Evolutionary conservation across 1,140 invertebrate species (phyloP), one percentile per base, ranked within the genome.

Genomic region (Sminthurides bifidus): DNA sequence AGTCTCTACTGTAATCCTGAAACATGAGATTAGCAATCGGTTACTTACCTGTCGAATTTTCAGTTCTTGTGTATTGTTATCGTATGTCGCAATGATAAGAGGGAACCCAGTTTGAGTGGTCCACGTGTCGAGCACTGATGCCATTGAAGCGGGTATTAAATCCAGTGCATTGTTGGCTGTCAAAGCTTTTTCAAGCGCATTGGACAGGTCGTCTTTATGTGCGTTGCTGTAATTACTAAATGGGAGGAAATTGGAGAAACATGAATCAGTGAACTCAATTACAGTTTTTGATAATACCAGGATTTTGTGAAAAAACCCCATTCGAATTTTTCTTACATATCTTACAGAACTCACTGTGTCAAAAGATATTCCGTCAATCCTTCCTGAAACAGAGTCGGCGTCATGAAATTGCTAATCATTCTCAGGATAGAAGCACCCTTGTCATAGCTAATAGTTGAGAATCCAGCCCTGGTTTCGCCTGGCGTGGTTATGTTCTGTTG

Each of bases 381-480:
- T 37, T 65, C 66, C 48, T 69, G 68, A 60, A 81, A 78, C 3
- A 70, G 72, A 24, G 68, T 60, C 44, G 75, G 70, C 2, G 75
- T 73, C 8, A 80, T 65, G 64, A 78, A 78, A 55, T 71, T 68
- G 30, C 72, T 65, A 73, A 79, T 76, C 79, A 81, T 81, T 17
- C 77, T 65, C 24, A 81, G 73, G 17, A 81, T 67, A 14, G 74
- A 73, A 8, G 72, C 74, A 19, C 84, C 87, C 77, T 94, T 94
- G 1, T 73, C 75, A 66, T 94, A 94, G 0, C 86, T 86, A 29
- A 93, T 89, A 2, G 77, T 75, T 69, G 92, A 84, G 68, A 92
- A 93, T 45, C 87, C 82, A 68, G 82, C 78, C 35, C 77, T 77
- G 53, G 93, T 90, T 71, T 92, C 81, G 12, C 74, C 73, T 1